Evolutionary conservation across 2,113 vertebrate genomes (phyloP).

Genomic region (Oreochromis aureus): DNA sequence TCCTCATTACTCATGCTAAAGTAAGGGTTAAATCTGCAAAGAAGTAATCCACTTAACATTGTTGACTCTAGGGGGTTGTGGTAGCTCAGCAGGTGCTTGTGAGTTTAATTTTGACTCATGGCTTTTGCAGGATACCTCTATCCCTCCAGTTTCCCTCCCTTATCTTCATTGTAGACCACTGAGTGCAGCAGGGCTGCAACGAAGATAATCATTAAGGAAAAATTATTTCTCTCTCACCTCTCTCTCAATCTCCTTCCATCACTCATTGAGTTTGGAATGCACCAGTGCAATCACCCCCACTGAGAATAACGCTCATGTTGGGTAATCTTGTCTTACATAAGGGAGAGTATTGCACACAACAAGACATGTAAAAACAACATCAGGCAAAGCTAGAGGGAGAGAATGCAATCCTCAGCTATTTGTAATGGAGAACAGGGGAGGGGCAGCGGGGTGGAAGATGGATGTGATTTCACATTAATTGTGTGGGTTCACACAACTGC

Average conservation of each 20-base stretch:
- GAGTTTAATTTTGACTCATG: conserved; percentile 41
- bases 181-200: conserved; percentile 41
- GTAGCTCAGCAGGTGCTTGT: conserved; percentile 41
- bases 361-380: conserved; percentile 71
- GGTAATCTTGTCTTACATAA: conserved; percentile 67
- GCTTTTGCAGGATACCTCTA: conserved; percentile 15
- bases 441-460: conserved; percentile 44
- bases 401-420: conserved; percentile 67
- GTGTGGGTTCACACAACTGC: conserved; percentile 49
- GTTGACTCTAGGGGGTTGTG: conserved; percentile 20
- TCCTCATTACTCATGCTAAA: conserved; percentile 1
- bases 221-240: conserved; percentile 43
- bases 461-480: conserved; percentile 69
- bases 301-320: conserved; percentile 49
- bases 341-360: conserved; percentile 60
- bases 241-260: conserved; percentile 22
- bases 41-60: conserved; percentile 51
- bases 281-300: conserved; percentile 44
- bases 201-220: conserved; percentile 55
- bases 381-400: conserved; percentile 55
- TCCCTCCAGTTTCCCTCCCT: not conserved
- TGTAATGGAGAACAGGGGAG: conserved; percentile 60
- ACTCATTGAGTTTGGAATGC: conserved; percentile 57
- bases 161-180: not conserved
- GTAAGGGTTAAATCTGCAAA: conserved; percentile 37